Evolutionary conservation across 2,888 invertebrate genomes (phyloP).

Genomic region (Monopis laevigella): DNA sequence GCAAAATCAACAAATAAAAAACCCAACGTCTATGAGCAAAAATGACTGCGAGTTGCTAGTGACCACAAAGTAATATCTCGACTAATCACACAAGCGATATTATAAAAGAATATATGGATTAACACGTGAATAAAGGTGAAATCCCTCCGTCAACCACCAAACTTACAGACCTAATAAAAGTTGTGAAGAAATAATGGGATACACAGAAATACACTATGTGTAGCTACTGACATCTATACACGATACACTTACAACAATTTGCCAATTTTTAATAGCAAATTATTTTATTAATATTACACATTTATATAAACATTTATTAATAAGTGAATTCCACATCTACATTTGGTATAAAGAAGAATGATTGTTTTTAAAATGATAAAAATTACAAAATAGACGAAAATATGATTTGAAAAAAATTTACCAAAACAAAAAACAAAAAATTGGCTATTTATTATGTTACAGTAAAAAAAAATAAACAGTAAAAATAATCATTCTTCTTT

Average conservation of each 20-base stretch:
- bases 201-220: conserved; percentile 29
- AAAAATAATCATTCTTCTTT: too few species aligned
- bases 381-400: too few species aligned
- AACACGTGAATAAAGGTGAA: background rate
- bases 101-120: conserved; percentile 10
- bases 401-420: too few species aligned
- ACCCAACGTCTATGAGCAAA: conserved; percentile 18
- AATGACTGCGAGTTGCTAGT: conserved; percentile 51
- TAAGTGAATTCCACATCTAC: too few species aligned
- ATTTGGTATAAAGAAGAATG: too few species aligned
- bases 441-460: too few species aligned
- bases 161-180: conserved; percentile 23
- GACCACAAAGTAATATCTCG: conserved; percentile 33
- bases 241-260: conserved; percentile 27
- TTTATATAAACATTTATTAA: too few species aligned
- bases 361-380: too few species aligned
- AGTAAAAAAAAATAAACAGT: too few species aligned
- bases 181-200: conserved; percentile 23
- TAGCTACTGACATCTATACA: conserved; percentile 46
- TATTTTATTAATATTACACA: too few species aligned
- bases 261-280: background rate
- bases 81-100: conserved; percentile 62
- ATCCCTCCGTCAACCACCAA: background rate
- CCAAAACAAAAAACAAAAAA: too few species aligned
- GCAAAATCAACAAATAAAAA: conserved; percentile 44